Evolutionary conservation across 1,140 invertebrate genomes (phyloP).

Genomic region (Grapholita molesta): DNA sequence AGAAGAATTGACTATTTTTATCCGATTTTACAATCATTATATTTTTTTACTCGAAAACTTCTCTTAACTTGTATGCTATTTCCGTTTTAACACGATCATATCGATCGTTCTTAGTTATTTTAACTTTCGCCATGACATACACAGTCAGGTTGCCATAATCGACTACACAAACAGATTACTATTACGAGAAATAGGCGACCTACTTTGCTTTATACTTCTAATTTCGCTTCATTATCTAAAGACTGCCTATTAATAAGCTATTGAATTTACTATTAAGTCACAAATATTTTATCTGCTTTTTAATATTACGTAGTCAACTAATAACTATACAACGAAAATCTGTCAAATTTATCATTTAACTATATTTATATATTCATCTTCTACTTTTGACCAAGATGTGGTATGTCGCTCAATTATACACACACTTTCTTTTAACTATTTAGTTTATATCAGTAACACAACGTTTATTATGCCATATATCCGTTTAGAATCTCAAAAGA

Average conservation of each 20-base stretch:
- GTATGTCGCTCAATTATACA: constrained; percentile 19
- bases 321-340: constrained; percentile 64
- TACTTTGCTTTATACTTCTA: constrained; percentile 45
- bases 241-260: constrained; percentile 75
- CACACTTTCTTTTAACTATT: not conserved
- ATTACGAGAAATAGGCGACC: constrained; percentile 35
- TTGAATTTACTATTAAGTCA: constrained; percentile 72
- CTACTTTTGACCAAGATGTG: not conserved
- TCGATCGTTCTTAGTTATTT: not conserved
- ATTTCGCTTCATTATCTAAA: constrained; percentile 60
- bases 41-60: not conserved
- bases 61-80: not conserved
- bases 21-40: not conserved
- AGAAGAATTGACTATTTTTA: constrained; percentile 7
- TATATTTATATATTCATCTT: not conserved
- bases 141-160: constrained; percentile 10
- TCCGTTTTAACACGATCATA: not conserved
- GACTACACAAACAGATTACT: constrained; percentile 5
- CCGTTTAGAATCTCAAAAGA: constrained; percentile 10
- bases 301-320: constrained; percentile 58
- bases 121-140: not conserved
- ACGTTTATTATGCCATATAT: constrained; percentile 10
- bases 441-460: not conserved
- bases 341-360: constrained; percentile 48
- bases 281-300: constrained; percentile 64